Percentiles rank a stretch among this genome's conserved stretches.
Conservation (phyloP, 2,113 vertebrate genomes). For the Thomomys bottae region DNA sequence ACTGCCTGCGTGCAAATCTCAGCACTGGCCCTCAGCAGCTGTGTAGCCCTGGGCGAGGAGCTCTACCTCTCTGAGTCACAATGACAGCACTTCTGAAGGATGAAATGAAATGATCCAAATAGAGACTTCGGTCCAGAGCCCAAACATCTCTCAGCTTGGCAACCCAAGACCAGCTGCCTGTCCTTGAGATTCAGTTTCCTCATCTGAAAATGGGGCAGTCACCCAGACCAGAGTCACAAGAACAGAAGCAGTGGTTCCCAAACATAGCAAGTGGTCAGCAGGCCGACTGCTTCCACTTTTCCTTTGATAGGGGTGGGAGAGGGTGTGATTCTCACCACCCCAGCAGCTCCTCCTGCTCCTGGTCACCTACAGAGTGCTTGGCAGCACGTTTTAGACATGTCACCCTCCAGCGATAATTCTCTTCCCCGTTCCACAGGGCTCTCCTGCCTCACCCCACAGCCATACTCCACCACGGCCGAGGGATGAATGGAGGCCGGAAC, state of each 20-base stretch:
- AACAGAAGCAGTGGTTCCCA: neutral
- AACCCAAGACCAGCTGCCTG: neutral
- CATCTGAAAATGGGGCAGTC: neutral
- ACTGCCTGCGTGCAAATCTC: neutral
- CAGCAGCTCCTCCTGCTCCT: neutral
- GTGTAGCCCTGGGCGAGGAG: neutral
- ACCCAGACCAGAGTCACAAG: neutral
- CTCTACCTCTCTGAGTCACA: neutral
- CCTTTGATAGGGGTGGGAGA: neutral
- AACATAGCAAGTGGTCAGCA: neutral
- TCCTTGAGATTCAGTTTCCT: neutral
- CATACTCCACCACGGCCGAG: neutral
- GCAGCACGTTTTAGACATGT: neutral
- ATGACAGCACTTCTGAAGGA: neutral
- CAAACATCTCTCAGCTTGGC: neutral
- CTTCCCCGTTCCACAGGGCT: neutral
- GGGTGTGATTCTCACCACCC: neutral
- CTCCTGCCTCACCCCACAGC: neutral
- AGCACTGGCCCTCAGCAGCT: neutral
- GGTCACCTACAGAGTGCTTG: neutral
- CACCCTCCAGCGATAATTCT: neutral
- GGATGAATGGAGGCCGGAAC: neutral
- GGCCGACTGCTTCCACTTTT: neutral
- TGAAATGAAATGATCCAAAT: neutral
- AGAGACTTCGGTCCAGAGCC: neutral